A percentile compares a stretch with the other conserved stretches of the same genome.
Evolutionary conservation across 1,140 invertebrate genomes (phyloP).

Genomic region (Fopius arisanus): DNA sequence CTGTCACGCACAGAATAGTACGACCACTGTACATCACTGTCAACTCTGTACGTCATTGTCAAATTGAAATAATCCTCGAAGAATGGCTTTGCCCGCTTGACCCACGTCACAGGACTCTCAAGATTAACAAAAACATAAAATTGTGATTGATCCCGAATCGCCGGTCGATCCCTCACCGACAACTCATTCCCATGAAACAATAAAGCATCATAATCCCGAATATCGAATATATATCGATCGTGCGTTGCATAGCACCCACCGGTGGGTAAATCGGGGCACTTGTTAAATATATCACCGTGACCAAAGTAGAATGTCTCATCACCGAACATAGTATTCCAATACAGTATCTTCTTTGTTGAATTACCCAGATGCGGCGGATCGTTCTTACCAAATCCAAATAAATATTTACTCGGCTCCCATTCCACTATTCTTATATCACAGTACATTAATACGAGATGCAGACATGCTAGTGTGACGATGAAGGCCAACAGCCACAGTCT

Average conservation of each 20-base stretch:
- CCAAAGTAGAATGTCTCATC: conserved; percentile 46
- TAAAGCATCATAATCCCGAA: conserved; percentile 45
- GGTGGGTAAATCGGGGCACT: conserved; percentile 35
- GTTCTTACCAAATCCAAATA: neutral
- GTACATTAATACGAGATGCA: conserved; percentile 19
- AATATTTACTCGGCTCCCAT: neutral
- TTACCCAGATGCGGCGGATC: neutral
- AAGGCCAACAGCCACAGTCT: conserved; percentile 12
- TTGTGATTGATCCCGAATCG: conserved; percentile 31
- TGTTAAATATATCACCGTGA: conserved; percentile 35
- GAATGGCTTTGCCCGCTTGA: conserved; percentile 33
- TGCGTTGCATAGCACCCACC: conserved; percentile 40
- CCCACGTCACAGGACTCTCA: conserved; percentile 45
- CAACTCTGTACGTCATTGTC: conserved; percentile 71
- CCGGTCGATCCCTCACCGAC: conserved; percentile 33
- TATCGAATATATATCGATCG: conserved; percentile 6
- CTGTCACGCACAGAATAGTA: conserved; percentile 55
- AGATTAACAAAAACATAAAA: conserved; percentile 50
- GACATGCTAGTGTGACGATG: neutral
- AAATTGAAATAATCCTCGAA: conserved; percentile 67
- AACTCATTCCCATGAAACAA: conserved; percentile 48
- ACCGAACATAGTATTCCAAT: conserved; percentile 50
- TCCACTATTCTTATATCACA: conserved; percentile 3
- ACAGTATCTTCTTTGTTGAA: conserved; percentile 43
- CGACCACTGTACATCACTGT: conserved; percentile 71